Conservation (phyloP, 2,888 invertebrate species). For the Dorcus parallelipipedus region DNA sequence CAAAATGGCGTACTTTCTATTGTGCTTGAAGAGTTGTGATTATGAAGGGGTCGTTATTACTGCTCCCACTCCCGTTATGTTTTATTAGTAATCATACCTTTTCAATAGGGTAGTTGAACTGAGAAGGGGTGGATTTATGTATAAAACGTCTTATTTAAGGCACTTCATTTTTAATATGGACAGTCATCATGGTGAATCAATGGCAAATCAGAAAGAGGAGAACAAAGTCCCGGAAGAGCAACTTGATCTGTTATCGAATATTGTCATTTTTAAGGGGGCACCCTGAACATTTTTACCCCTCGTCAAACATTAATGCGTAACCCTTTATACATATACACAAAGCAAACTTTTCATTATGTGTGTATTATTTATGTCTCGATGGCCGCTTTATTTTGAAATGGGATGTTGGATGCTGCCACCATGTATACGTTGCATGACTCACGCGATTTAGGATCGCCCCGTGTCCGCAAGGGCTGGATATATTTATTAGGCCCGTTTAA, state of each 20-base stretch:
- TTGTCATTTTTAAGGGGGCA: slow-evolving; percentile 37
- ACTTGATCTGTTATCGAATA: slow-evolving; percentile 40
- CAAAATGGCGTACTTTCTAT: too few species aligned
- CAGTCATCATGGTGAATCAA: slow-evolving; percentile 7
- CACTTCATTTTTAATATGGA: slow-evolving; percentile 6
- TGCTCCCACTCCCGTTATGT: slow-evolving; percentile 1
- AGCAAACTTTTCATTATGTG: slow-evolving; percentile 47
- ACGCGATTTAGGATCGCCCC: slow-evolving; percentile 23
- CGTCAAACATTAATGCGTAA: slow-evolving; percentile 44
- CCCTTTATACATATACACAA: slow-evolving; percentile 45
- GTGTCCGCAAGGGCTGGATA: slow-evolving; percentile 2
- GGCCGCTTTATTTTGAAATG: slow-evolving; percentile 35
- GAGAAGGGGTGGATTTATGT: background rate
- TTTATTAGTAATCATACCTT: background rate
- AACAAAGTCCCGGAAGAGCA: slow-evolving; percentile 15
- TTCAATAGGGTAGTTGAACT: background rate
- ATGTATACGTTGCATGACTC: slow-evolving; percentile 22
- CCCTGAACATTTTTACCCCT: slow-evolving; percentile 39
- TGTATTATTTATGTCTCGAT: slow-evolving; percentile 47
- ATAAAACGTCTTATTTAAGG: slow-evolving; percentile 1
- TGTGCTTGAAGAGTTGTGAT: too few species aligned
- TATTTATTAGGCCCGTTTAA: slow-evolving; percentile 4
- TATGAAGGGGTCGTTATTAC: background rate
- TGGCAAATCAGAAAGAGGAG: background rate
- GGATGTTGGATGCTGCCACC: slow-evolving; percentile 12